Percentiles rank a stretch among this genome's conserved stretches.
phyloP scores from a whole-genome alignment of 2,888 invertebrate genomes.

The Heliconius ethilla region DNA sequence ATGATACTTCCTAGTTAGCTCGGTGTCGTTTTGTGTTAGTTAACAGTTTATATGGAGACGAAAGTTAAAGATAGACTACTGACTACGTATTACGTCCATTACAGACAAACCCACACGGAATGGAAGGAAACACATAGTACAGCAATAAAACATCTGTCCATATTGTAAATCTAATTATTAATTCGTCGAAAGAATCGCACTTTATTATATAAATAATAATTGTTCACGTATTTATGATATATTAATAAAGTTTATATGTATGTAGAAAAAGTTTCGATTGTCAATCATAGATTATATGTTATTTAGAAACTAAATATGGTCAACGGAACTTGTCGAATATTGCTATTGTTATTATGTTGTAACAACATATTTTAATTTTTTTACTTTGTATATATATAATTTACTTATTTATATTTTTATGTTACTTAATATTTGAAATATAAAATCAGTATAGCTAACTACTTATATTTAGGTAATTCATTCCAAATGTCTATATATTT shows the following conservation, averaged over 20 bases:
- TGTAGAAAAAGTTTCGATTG: constrained; percentile 30
- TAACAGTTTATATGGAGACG: constrained; percentile 36
- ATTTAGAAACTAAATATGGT: not conserved
- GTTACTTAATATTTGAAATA: not conserved
- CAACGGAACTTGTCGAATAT: constrained; percentile 18
- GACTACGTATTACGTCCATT: constrained; percentile 75
- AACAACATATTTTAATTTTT: not conserved
- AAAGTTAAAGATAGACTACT: constrained; percentile 53
- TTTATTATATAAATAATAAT: constrained; percentile 21
- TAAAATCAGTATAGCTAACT: not conserved
- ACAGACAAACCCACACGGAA: constrained; percentile 77
- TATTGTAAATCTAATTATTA: constrained; percentile 54
- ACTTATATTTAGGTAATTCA: not conserved
- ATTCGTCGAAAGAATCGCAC: constrained; percentile 45
- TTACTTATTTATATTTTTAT: not conserved
- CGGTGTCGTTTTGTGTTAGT: constrained; percentile 73
- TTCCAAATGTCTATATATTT: not conserved
- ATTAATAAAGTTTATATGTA: constrained; percentile 18
- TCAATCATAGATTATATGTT: not conserved
- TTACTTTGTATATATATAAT: not conserved
- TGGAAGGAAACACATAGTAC: constrained; percentile 75
- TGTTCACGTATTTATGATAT: constrained; percentile 7
- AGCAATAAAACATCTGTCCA: constrained; percentile 66
- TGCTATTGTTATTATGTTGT: not conserved
- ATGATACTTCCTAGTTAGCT: constrained; percentile 61